Percentiles rank a stretch among this genome's conserved stretches.
These are phyloP conservation scores for Pinctada fucata DNA, from an alignment of 2,888 invertebrate species.

Conservation along the genomic window DNA sequence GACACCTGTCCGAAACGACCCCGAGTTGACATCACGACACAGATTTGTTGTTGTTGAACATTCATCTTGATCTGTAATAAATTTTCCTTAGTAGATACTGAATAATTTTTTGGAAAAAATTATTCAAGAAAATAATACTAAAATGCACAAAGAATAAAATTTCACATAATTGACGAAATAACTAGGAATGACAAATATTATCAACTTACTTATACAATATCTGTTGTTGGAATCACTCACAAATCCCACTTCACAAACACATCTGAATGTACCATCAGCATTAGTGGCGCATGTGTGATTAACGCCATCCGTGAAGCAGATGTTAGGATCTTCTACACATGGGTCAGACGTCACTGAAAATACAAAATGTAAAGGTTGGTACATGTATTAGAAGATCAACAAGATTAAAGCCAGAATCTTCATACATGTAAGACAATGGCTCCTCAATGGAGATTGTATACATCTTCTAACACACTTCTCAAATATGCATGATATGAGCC, in stretches of 20 bases:
- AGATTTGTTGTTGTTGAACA: constrained; percentile 47
- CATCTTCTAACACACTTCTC: too few species aligned
- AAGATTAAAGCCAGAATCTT: not conserved
- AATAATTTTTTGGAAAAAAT: too few species aligned
- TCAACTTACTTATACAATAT: constrained; percentile 22
- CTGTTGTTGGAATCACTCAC: constrained; percentile 5
- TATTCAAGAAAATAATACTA: too few species aligned
- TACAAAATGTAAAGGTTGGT: not conserved
- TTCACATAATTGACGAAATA: too few species aligned
- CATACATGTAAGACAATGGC: too few species aligned
- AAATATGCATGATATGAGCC: too few species aligned
- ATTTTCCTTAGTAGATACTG: too few species aligned
- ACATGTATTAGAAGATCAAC: not conserved
- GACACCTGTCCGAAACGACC: constrained; percentile 27
- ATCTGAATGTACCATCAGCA: constrained; percentile 19
- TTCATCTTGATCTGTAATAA: constrained; percentile 53
- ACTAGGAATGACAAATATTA: too few species aligned
- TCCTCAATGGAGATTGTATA: too few species aligned
- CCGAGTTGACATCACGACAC: constrained; percentile 50
- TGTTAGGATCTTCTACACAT: constrained; percentile 10
- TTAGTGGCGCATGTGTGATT: constrained; percentile 21
- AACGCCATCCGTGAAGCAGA: constrained; percentile 18
- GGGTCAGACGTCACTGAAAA: constrained; percentile 21
- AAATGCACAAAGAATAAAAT: too few species aligned
- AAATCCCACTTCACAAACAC: constrained; percentile 13